These are phyloP conservation scores for Cerceris rybyensis DNA, from an alignment of 2,888 invertebrate genomes.

Conservation along the genomic window DNA sequence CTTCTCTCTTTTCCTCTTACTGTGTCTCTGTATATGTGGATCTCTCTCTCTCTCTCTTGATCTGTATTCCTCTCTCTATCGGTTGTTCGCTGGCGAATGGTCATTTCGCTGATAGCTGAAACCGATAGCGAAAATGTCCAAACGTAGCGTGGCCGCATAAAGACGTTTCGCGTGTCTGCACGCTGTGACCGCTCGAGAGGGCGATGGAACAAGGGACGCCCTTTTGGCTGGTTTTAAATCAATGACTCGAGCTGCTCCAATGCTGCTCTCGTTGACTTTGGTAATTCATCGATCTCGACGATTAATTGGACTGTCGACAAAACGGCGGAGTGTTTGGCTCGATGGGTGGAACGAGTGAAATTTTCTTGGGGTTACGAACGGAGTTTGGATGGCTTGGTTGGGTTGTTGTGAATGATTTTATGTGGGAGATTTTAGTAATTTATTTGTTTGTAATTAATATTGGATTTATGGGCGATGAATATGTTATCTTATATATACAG, in stretches of 20 bases:
- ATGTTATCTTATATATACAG: too few relatives aligned
- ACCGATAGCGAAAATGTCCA: slow-evolving; percentile 76
- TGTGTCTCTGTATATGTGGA: slow-evolving; percentile 38
- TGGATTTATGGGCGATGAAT: too few relatives aligned
- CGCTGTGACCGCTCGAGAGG: slow-evolving; percentile 35
- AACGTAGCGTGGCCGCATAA: slow-evolving; percentile 61
- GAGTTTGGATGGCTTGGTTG: too few relatives aligned
- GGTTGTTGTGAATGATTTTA: too few relatives aligned
- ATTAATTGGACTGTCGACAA: slow-evolving; percentile 1
- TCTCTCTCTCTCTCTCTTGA: slow-evolving; percentile 16
- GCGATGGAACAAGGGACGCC: slow-evolving; percentile 11
- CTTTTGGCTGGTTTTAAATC: slow-evolving; percentile 46
- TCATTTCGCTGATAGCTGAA: slow-evolving; percentile 81
- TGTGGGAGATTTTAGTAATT: too few relatives aligned
- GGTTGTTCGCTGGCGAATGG: slow-evolving; percentile 70
- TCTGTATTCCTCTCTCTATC: slow-evolving; percentile 29
- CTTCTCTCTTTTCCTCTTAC: slow-evolving; percentile 34
- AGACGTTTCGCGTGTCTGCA: slow-evolving; percentile 50
- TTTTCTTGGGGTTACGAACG: too few relatives aligned
- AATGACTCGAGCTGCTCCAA: slow-evolving; percentile 12
- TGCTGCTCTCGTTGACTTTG: slow-evolving; percentile 22
- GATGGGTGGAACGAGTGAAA: too few relatives aligned
- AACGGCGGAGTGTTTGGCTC: too few relatives aligned
- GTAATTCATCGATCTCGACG: slow-evolving; percentile 31
- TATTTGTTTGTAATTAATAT: too few relatives aligned